Evolutionary conservation across 2,797 vertebrate genomes (phyloP), one percentile per base, ranked within the genome.

Genomic region (Tinamus major): DNA sequence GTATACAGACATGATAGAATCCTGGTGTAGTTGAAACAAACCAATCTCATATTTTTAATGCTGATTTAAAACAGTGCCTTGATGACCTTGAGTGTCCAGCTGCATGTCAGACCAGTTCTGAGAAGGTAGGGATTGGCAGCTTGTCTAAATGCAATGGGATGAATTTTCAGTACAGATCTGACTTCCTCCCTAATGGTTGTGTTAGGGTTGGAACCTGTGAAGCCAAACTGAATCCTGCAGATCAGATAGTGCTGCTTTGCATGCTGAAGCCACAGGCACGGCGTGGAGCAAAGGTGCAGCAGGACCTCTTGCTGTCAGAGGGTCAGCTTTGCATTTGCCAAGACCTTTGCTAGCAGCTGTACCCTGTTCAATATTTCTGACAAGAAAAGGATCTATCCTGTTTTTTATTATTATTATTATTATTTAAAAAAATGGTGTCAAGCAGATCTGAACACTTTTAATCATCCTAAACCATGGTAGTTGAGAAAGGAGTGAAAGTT

Each of bases 401-500:
- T 21, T n/a, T 58, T 37, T 58, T 79, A 24, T 42, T 37, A 18
- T 46, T 46, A 19, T 19, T 37, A 53, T 15, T 42, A 15, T 42
- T 41, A 9, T 41, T 41, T 41, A 14, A 42, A 63, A 77, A 56
- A 48, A 27, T 21, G 20, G 51, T 67, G 51, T 51, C 41, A 58
- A 42, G 72, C 48, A 87, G 89, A 90, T 86, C n/a, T 79, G 83
- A 88, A 27, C 31, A 18, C 56, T 51, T 76, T 46, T 75, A 62
- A 79, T 92, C 81, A 76, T 62, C 67, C 42, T 59, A 51, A 87
- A 91, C 78, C 88, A 11, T 37, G 74, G 53, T 74, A 44, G 75
- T 82, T 61, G 82, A 82, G 89, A 62, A 89, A 92, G 68, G 90
- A 93, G 75, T 93, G 83, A 91, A 91, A 92, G 85, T 94, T 85